phyloP scores from a whole-genome alignment of 2,113 vertebrate genomes.

The Podocnemis expansa region DNA sequence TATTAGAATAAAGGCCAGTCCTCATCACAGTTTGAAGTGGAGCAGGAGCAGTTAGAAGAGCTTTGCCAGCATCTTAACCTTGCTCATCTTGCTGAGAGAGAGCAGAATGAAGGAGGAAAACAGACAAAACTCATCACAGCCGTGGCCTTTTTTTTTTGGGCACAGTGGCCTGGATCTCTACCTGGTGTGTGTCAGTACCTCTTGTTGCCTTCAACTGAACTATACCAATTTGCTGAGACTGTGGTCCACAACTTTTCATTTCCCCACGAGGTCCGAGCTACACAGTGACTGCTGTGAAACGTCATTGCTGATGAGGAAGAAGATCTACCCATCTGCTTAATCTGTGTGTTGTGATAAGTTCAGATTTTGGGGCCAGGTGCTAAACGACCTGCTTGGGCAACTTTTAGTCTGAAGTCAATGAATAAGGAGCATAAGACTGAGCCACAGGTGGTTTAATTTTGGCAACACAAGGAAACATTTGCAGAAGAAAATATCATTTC shows the following conservation, averaged over 20 bases:
- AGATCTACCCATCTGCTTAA: not conserved
- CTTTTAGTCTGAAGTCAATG: too few species aligned
- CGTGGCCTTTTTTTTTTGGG: not conserved
- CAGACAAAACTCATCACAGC: not conserved
- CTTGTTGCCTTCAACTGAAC: not conserved
- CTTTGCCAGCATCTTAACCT: not conserved
- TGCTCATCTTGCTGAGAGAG: not conserved
- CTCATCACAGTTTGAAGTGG: too few species aligned
- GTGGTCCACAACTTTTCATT: rapidly evolving
- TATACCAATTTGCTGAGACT: not conserved
- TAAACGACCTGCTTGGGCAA: not conserved
- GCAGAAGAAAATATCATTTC: not conserved
- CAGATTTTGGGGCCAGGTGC: not conserved
- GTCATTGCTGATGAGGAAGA: too few species aligned
- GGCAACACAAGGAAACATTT: not conserved
- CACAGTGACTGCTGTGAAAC: not conserved
- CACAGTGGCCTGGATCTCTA: too few species aligned
- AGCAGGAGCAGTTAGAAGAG: not conserved
- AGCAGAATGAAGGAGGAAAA: not conserved
- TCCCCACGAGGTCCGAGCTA: not conserved
- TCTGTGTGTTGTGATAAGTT: not conserved
- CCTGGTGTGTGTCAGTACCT: not conserved
- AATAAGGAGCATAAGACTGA: not conserved
- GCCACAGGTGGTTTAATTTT: not conserved
- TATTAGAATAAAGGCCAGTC: not conserved